These are phyloP conservation scores for Didymodactylos carnosus DNA, from an alignment of 2,888 invertebrate genomes.

Conservation along the genomic window DNA sequence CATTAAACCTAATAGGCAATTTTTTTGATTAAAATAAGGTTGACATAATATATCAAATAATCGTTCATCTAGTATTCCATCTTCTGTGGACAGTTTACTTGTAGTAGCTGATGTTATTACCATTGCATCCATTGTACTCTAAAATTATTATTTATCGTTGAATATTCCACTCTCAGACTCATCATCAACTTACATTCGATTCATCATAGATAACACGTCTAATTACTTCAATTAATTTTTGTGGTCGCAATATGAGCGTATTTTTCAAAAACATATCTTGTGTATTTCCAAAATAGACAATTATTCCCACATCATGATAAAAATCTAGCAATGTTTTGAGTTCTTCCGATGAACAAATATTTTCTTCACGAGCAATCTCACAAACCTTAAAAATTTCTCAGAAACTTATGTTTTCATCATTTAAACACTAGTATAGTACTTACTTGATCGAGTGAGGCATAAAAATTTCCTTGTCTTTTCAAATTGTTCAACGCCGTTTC, in stretches of 20 bases:
- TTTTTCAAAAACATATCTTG: conserved; percentile 25
- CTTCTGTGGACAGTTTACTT: conserved; percentile 18
- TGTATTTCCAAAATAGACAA: conserved; percentile 26
- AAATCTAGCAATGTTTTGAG: conserved; percentile 31
- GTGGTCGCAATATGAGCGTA: conserved; percentile 31
- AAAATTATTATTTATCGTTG: background rate
- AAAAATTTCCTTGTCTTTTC: conserved; percentile 27
- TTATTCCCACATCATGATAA: conserved; percentile 33
- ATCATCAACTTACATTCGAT: too few species aligned
- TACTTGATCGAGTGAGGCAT: conserved; percentile 30
- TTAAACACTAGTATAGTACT: background rate
- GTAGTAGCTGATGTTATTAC: background rate
- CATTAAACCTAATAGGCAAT: conserved; percentile 25
- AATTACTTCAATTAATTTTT: conserved; percentile 32
- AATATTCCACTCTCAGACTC: conserved; percentile 3
- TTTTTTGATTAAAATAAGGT: conserved; percentile 23
- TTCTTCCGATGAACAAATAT: conserved; percentile 25
- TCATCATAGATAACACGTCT: conserved; percentile 20
- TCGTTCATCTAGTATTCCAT: conserved; percentile 26
- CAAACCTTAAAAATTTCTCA: conserved; percentile 24
- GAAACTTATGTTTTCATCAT: background rate
- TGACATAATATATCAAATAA: conserved; percentile 26
- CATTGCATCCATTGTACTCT: background rate
- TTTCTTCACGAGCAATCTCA: conserved; percentile 27
- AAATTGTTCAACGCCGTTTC: conserved; percentile 27